Base-by-base conservation (phyloP, 2,888 invertebrate species). In the Heliconius charithonia region DNA sequence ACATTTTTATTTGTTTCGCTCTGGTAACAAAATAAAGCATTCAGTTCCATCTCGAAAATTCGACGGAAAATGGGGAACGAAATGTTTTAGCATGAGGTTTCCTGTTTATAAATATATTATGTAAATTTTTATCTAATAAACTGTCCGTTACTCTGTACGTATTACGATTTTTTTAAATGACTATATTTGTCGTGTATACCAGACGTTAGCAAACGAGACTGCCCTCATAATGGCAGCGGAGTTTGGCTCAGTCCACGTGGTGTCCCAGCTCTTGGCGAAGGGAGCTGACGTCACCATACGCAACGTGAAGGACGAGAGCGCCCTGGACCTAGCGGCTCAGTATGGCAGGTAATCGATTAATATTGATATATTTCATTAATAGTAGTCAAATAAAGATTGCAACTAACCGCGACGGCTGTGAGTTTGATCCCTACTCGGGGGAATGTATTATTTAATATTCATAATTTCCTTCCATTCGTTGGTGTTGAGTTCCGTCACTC, bases 271-370 rank as follows among this genome's bases (percentile, higher is more conserved):
- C 84, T 94, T 99, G 84, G 96, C 97, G 85, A 96, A 97, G 87
- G 97, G 97, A 81, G 98, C 98, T 85, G 98, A 99, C 95, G 98
- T 98, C 69, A 97, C 97, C 84, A 97, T 98, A 87, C 96, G 97
- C 84, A 99, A 99, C 92, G 96, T 96, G 84, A 97, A 97, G 81
- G 98, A 98, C 76, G 99, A 99, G 91, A 98, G 98, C 59, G 97
- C 99, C 0, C 95, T 99, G 86, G 99, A 99, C 91, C 96, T 99
- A 81, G 99, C 99, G 13, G 98, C 98, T 76, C 98, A 99, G 93
- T 98, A 98, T 91, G 98, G 98, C 87, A 96, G 97, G 97, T 97
- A 90, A 59, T n/a, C 10, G 0, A 51, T 22, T 22, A 22, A 51
- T 51, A 51, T 7, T 19, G 19, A 19, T 51, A 2, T 51, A 22